These are phyloP conservation scores for Trochalopteron elliotii DNA, from an alignment of 2,113 vertebrate species.

Conservation along the genomic window DNA sequence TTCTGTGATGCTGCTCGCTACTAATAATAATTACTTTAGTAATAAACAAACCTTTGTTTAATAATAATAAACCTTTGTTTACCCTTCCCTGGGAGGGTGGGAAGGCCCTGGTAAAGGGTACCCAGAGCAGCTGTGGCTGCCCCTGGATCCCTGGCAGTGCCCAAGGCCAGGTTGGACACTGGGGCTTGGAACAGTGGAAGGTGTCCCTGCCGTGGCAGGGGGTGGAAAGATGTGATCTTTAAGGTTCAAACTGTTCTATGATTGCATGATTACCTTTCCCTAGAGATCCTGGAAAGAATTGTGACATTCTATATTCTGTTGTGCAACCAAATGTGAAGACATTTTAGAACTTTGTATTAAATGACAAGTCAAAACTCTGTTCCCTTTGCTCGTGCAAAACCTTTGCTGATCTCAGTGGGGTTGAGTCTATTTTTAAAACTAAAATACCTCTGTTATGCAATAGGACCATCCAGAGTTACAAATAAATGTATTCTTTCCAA, in stretches of 20 bases:
- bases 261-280: neutral
- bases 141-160: neutral
- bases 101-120: neutral
- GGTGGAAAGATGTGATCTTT: neutral
- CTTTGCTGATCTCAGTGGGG: neutral
- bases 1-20: neutral
- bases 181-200: neutral
- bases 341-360: neutral
- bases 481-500: neutral
- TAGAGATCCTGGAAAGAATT: neutral
- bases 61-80: neutral
- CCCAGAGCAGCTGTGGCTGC: neutral
- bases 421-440: neutral
- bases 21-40: neutral
- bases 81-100: neutral
- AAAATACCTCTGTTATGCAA: neutral
- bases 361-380: neutral
- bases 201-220: neutral
- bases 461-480: neutral
- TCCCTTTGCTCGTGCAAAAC: neutral
- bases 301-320: neutral
- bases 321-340: neutral
- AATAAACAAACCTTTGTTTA: too few relatives aligned
- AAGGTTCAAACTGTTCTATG: neutral
- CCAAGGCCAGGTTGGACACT: neutral